These are phyloP conservation scores for Peromyscus eremicus DNA, from an alignment of 2,797 vertebrate genomes.

Conservation along the genomic window DNA sequence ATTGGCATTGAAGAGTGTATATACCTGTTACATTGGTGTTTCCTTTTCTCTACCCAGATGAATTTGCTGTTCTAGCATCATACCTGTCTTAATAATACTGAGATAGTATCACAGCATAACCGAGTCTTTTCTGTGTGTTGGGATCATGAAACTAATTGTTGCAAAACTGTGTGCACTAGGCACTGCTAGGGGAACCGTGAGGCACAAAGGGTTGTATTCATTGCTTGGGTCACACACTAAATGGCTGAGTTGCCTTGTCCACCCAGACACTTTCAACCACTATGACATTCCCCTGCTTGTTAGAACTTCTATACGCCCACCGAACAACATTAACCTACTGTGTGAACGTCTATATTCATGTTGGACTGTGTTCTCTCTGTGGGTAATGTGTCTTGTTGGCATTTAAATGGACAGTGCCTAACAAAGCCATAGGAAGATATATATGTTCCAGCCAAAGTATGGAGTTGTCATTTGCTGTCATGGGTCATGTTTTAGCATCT, in stretches of 20 bases:
- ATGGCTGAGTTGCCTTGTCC: background rate
- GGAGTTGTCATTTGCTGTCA: background rate
- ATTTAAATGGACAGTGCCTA: background rate
- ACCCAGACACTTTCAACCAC: background rate
- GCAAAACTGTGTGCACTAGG: background rate
- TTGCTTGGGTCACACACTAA: background rate
- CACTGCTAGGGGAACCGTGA: background rate
- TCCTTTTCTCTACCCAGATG: background rate
- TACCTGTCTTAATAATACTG: background rate
- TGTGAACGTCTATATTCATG: background rate
- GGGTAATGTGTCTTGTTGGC: background rate
- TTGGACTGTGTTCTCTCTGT: background rate
- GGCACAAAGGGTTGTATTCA: background rate
- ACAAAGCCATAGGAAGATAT: background rate
- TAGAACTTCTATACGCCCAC: background rate
- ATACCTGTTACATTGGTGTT: slow-evolving; percentile 13
- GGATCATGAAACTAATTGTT: background rate
- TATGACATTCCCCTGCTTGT: background rate
- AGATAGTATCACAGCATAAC: background rate
- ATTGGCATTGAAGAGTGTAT: background rate
- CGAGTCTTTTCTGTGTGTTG: background rate
- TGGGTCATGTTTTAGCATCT: background rate
- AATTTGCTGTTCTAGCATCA: background rate
- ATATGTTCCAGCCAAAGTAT: background rate
- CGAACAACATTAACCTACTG: background rate